phyloP scores from a whole-genome alignment of 2,113 vertebrate species.

The Labeo rohita region DNA sequence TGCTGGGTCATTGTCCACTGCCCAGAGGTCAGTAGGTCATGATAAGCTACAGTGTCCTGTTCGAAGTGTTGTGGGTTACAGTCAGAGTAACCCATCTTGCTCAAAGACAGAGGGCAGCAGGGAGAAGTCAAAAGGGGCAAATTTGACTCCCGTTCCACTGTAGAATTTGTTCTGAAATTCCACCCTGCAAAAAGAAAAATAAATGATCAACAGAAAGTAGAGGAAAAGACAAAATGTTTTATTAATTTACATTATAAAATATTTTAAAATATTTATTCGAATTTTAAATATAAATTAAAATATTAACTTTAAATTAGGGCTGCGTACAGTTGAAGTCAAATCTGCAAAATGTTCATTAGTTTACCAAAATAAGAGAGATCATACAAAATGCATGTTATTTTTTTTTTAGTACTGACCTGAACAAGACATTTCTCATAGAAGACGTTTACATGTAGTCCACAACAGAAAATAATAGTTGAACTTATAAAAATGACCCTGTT shows the following conservation, averaged over 20 bases:
- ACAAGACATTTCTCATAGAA: no score
- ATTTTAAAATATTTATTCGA: background rate
- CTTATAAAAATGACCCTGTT: no score
- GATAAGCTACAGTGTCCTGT: background rate
- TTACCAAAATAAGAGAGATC: no score
- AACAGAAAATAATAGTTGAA: no score
- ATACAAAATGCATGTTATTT: no score
- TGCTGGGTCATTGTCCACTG: background rate
- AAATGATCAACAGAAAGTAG: background rate
- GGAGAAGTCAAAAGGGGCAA: conserved; percentile 92
- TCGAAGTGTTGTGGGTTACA: background rate
- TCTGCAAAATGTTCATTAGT: no score
- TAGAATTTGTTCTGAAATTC: conserved; percentile 99
- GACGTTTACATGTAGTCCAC: no score
- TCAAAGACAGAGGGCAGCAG: conserved; percentile 86
- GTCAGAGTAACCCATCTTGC: conserved; percentile 76
- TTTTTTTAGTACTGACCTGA: no score
- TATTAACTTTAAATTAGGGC: background rate
- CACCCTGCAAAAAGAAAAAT: conserved; percentile 81
- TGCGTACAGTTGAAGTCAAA: background rate
- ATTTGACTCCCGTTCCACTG: conserved; percentile 90
- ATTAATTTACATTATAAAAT: background rate
- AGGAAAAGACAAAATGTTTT: background rate
- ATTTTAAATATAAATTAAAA: background rate
- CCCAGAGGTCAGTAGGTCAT: conserved; percentile 34